Evolutionary conservation across 2,113 vertebrate genomes (phyloP), one percentile per base, ranked within the genome.

Genomic region (Pangasianodon hypophthalmus): DNA sequence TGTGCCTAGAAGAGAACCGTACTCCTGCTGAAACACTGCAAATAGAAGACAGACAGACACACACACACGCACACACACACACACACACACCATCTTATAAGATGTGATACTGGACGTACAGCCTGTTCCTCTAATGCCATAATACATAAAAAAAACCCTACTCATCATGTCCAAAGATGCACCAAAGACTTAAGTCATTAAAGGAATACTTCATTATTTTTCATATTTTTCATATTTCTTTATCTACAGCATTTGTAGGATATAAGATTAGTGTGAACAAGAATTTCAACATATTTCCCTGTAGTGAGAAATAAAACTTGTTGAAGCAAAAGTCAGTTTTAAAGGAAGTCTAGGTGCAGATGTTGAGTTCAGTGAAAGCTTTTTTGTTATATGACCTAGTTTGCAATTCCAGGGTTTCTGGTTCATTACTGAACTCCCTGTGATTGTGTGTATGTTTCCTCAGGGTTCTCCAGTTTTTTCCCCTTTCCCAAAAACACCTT

Each of bases 11-110:
- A 96, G 95, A 91, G 96, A 95, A 54, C 96, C 96, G 89, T 96
- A 96, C 94, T 96, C 96, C 93, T 96, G 96, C 94, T 96, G 96
- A 93, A 96, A 96, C 93, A 96, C 96, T 96, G 94, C 64, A 91
- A 93, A 93, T 44, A 91, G 79, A 84, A 90, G 50, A 88, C 77
- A 88, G 77, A 87, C 50, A 56, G 26, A 85, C 58, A n/a, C 71
- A 87, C 50, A 46, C 46, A 46, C 44, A 46, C 44, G 4, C 44
- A 46, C 54, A 87, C 84, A 81, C 44, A 85, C 67, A 88, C 86
- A 91, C 73, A 82, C 83, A 85, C 52, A 87, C 69, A 58, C 37
- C 60, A 37, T 56, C 37, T 14, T 16, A 21, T 60, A 73, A 87
- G 48, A 81, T 6, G 48, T 50, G 4, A n/a, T 32, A 32, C 44